A percentile compares a stretch with the other conserved stretches of the same genome.
Evolutionary conservation across 2,888 invertebrate species (phyloP).

Genomic region (Cheiracanthium punctorium): DNA sequence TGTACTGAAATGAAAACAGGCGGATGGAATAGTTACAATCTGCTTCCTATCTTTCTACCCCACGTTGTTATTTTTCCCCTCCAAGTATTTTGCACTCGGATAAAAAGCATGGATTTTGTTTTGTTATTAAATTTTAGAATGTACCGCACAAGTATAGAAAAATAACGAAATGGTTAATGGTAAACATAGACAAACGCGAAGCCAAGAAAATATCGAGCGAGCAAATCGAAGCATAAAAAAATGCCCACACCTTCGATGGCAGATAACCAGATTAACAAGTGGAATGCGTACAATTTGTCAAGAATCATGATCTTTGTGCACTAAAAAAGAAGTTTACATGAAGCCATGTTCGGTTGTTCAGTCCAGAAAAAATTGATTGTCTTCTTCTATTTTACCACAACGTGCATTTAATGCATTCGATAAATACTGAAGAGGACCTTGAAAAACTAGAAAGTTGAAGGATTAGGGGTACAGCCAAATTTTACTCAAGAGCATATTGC

Average conservation of each 20-base stretch:
- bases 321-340: not conserved
- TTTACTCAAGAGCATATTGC: too few species aligned
- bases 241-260: conserved; percentile 31
- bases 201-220: conserved; percentile 39
- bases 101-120: conserved; percentile 70
- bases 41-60: conserved; percentile 69
- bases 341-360: not conserved
- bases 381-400: not conserved
- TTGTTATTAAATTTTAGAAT: conserved; percentile 48
- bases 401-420: not conserved
- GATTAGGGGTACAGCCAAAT: too few species aligned
- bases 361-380: not conserved
- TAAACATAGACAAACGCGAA: conserved; percentile 35
- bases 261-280: conserved; percentile 54
- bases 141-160: conserved; percentile 25
- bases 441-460: not conserved
- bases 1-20: conserved; percentile 67
- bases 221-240: conserved; percentile 37
- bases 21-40: conserved; percentile 57
- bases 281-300: conserved; percentile 31
- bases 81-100: conserved; percentile 69
- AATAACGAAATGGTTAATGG: conserved; percentile 44
- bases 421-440: not conserved
- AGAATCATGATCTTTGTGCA: not conserved
- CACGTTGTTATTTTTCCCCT: conserved; percentile 62